Evolutionary conservation across 2,797 vertebrate species (phyloP).

Genomic region (Eurystomus glaucurus): DNA sequence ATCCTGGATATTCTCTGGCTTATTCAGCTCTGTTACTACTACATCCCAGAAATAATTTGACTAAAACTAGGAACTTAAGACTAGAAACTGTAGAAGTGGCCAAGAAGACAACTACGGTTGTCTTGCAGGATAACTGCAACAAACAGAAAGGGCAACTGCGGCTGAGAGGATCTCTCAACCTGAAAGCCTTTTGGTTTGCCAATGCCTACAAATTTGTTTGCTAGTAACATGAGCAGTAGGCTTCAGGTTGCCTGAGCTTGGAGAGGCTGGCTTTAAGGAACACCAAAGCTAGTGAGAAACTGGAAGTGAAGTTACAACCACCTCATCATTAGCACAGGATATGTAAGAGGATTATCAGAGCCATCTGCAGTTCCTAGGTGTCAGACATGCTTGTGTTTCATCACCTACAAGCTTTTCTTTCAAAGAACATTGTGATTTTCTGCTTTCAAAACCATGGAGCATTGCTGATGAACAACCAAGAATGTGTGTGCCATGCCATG

Average conservation of each 20-base stretch:
- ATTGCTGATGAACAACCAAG: background rate
- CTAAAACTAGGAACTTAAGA: background rate
- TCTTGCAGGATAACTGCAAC: background rate
- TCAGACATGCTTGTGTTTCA: background rate
- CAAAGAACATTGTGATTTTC: background rate
- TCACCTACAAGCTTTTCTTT: background rate
- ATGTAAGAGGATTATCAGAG: background rate
- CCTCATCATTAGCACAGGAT: background rate
- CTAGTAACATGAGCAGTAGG: background rate
- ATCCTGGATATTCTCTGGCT: background rate
- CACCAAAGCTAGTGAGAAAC: background rate
- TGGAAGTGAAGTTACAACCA: background rate
- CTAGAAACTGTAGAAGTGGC: background rate
- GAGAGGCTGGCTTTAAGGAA: background rate
- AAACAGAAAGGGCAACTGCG: background rate
- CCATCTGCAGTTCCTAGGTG: background rate
- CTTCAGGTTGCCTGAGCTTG: accelerated
- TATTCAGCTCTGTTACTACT: background rate
- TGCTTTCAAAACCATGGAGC: background rate
- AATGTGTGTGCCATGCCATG: background rate
- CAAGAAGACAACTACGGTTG: background rate
- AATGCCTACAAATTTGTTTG: background rate
- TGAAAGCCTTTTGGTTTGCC: background rate
- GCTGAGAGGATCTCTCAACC: background rate
- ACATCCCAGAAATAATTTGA: background rate